phyloP scores from a whole-genome alignment of 1,140 invertebrate genomes.

The Trigoniulus corallinus region DNA sequence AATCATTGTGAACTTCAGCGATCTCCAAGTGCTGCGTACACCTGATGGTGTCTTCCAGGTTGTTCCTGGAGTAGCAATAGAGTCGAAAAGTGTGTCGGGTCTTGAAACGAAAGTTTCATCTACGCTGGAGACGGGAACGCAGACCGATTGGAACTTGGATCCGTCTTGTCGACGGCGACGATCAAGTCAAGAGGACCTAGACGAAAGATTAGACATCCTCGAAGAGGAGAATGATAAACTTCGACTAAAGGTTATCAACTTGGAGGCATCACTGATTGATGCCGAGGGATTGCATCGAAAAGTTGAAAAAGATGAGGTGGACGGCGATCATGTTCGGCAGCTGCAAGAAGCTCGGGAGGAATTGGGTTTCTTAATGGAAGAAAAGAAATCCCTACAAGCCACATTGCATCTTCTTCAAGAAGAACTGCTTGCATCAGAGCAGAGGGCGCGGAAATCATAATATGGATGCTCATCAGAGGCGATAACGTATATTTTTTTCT shows the following conservation, averaged over 20 bases:
- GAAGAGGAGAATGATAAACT: conserved; percentile 6
- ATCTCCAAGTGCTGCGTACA: conserved; percentile 44
- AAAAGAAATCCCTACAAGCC: conserved; percentile 19
- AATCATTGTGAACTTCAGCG: conserved; percentile 50
- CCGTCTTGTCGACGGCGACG: not conserved
- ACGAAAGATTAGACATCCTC: not conserved
- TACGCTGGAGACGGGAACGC: not conserved
- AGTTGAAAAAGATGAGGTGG: not conserved
- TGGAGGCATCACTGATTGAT: not conserved
- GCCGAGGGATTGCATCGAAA: too few species aligned
- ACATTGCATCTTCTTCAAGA: conserved; percentile 21
- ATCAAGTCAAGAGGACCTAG: not conserved
- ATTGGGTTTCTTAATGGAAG: conserved; percentile 12
- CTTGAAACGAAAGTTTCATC: not conserved
- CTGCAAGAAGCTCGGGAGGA: conserved; percentile 10
- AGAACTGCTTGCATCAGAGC: conserved; percentile 18
- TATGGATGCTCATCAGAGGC: too few species aligned
- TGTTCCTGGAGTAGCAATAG: not conserved
- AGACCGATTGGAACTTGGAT: not conserved
- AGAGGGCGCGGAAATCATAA: too few species aligned
- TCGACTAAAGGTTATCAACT: not conserved
- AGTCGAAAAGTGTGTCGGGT: not conserved
- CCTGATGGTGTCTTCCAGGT: conserved; percentile 51
- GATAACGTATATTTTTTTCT: too few species aligned
- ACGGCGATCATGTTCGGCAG: conserved; percentile 2